These are phyloP conservation scores for Palythoa grandiflora DNA, from an alignment of 92 coral and sea anemone genomes.

Conservation along the genomic window DNA sequence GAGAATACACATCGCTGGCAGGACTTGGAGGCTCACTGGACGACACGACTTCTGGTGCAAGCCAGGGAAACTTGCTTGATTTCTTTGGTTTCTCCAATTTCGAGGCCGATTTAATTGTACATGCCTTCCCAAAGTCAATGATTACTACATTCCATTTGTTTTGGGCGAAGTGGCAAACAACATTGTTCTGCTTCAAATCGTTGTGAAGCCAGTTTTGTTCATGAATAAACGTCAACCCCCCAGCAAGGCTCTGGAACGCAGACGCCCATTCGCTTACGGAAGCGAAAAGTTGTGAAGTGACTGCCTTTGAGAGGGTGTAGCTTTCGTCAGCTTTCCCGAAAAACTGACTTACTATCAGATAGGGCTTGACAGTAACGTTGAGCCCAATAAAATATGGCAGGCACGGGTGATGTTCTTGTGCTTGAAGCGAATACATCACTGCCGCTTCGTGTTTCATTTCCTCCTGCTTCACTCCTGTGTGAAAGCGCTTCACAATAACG, in stretches of 20 bases:
- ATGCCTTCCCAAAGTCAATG: conserved; percentile 58
- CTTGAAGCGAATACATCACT: conserved; percentile 28
- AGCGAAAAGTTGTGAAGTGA: conserved; percentile 31
- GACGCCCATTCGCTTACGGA: conserved; percentile 40
- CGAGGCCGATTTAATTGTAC: background rate
- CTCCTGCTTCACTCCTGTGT: background rate
- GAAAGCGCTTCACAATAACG: conserved; percentile 31
- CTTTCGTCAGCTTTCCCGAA: conserved; percentile 29
- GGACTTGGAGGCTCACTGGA: conserved; percentile 13
- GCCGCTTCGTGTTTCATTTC: conserved; percentile 32
- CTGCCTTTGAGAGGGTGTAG: conserved; percentile 34
- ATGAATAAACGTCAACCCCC: conserved; percentile 54
- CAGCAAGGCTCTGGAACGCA: conserved; percentile 27
- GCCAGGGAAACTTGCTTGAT: conserved; percentile 21
- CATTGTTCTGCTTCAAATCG: conserved; percentile 58
- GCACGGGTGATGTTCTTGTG: conserved; percentile 42
- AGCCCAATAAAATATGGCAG: conserved; percentile 51
- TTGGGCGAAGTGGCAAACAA: conserved; percentile 11
- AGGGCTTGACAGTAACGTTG: conserved; percentile 34
- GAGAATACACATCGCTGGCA: conserved; percentile 46
- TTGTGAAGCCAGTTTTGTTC: conserved; percentile 51
- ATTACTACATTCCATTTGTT: conserved; percentile 28
- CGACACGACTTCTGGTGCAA: conserved; percentile 56
- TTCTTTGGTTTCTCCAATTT: conserved; percentile 16
- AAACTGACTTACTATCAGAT: conserved; percentile 51